Evolutionary conservation across 2,113 vertebrate genomes (phyloP), one percentile per base, ranked within the genome.

Genomic region (Plecotus auritus): DNA sequence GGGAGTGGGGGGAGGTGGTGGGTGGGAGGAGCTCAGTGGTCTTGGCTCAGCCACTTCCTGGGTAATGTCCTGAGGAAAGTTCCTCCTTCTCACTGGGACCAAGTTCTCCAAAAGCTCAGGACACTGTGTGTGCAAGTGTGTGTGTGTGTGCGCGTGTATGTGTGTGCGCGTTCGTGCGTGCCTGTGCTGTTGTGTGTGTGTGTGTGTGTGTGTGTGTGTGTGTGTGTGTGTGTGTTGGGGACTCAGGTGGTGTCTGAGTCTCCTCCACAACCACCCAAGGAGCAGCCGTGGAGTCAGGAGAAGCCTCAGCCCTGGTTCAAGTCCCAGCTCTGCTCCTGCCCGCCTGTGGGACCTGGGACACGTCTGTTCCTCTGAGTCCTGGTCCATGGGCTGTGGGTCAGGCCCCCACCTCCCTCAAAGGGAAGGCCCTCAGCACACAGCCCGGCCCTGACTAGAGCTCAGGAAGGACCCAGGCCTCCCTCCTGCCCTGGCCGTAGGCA

Each of bases 401-500:
- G 47, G 12, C 17, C 30, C 0, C 9, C 22, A 23, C 32, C 64
- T 51, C 16, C 35, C 42, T 14, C 47, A 16, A 7, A 37, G 6
- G 1, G 42, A n/a, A 6, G 7, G 59, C 20, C 56, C 0, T 13
- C 56, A 56, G 72, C 35, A 18, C 30, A 4, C 47, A 49, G 47
- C 23, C 74, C 23, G 30, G 30, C 51, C 42, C 67, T 61, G 18
- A 9, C 49, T 7, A 10, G 67, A 30, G 17, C 49, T 72, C 49
- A 17, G 37, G 35, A 20, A 73, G 30, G 92, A 16, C 26, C 64
- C 35, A 30, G 35, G 7, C 66, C 17, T 10, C 37, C 35, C 12
- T 0, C 1, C 51, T 22, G 13, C 42, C 81, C 18, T 12, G n/a
- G 14, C 3, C n/a, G n/a, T 26, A n/a, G 1, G 17, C 45, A 0